phyloP scores from a whole-genome alignment of 1,140 invertebrate species.

The Liolophura sinensis region DNA sequence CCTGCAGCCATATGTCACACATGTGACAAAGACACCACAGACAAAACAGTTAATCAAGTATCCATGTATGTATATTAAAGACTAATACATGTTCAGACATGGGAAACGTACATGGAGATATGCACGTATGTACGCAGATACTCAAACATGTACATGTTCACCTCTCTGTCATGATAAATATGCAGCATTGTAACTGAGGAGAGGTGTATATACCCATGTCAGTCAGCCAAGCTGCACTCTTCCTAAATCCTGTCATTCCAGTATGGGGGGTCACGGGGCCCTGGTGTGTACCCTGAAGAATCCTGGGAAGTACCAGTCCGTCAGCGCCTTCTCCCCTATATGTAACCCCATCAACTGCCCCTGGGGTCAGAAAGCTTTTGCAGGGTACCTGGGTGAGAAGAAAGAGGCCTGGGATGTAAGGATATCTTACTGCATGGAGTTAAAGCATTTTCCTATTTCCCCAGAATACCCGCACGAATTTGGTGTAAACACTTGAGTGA shows the following conservation, averaged over 20 bases:
- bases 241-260: conserved; percentile 58
- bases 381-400: conserved; percentile 79
- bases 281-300: conserved; percentile 90
- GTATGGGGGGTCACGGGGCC: conserved; percentile 98
- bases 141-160: background rate
- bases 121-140: background rate
- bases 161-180: too few species aligned
- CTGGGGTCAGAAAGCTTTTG: conserved; percentile 86
- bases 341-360: conserved; percentile 81
- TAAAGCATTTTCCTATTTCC: too few species aligned
- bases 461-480: too few species aligned
- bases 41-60: too few species aligned
- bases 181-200: too few species aligned
- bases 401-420: conserved; percentile 69
- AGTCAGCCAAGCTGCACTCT: too few species aligned
- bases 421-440: background rate
- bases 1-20: too few species aligned
- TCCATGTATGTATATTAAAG: too few species aligned
- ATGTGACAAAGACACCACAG: too few species aligned
- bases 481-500: too few species aligned
- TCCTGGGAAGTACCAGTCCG: conserved; percentile 84
- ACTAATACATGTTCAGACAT: too few species aligned
- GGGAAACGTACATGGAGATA: background rate
- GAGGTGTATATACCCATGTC: too few species aligned
- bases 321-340: conserved; percentile 97